These are phyloP conservation scores for Leucophenga varia DNA, from an alignment of 1,140 invertebrate species.

Conservation along the genomic window DNA sequence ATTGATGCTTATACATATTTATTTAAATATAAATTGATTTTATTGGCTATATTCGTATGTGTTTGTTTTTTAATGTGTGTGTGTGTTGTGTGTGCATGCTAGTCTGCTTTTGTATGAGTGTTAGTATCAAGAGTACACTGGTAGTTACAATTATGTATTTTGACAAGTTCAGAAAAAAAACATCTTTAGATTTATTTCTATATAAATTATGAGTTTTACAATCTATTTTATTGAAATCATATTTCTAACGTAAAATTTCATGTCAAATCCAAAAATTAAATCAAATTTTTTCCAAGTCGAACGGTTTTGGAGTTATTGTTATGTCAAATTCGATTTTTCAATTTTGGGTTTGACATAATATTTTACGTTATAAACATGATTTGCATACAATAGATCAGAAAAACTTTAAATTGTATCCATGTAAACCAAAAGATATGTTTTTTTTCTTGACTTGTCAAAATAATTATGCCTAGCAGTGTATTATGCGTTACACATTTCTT, in stretches of 20 bases:
- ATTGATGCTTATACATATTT: conserved; percentile 35
- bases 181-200: no score
- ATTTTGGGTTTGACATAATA: no score
- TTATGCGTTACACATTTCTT: conserved; percentile 18
- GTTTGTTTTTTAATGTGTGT: conserved; percentile 12
- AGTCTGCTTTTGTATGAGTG: conserved; percentile 11
- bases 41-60: conserved; percentile 6
- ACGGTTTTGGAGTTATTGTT: no score
- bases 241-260: conserved; percentile 32
- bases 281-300: no score
- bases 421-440: no score
- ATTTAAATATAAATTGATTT: no score
- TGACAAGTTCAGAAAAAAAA: no score
- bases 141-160: conserved; percentile 16
- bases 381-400: no score
- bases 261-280: no score
- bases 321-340: no score
- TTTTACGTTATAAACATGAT: no score
- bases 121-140: conserved; percentile 10
- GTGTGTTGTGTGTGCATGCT: conserved; percentile 22
- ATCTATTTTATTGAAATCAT: conserved; percentile 31
- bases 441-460: conserved; percentile 5
- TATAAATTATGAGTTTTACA: conserved; percentile 25
- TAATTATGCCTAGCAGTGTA: conserved; percentile 9
- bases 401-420: no score